These are phyloP conservation scores for Tenebrio molitor DNA, from an alignment of 1,140 invertebrate species.

Conservation along the genomic window DNA sequence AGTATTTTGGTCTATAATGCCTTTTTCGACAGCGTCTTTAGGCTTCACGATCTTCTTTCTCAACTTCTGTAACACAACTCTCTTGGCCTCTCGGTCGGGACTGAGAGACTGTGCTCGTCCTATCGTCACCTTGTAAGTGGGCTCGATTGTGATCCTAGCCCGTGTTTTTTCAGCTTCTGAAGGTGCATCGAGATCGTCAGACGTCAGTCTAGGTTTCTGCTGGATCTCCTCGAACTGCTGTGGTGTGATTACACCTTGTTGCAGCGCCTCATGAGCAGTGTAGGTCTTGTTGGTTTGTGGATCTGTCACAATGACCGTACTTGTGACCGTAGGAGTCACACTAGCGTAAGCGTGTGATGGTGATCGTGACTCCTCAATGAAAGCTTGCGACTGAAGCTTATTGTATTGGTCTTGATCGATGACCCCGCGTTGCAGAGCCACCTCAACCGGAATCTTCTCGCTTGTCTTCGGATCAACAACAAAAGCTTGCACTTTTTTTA, in stretches of 20 bases:
- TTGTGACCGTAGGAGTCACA: background rate
- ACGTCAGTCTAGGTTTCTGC: slow-evolving; percentile 39
- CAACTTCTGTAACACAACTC: slow-evolving; percentile 83
- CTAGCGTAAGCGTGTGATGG: background rate
- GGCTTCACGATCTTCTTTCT: slow-evolving; percentile 80
- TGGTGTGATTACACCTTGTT: slow-evolving; percentile 69
- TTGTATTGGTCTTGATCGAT: slow-evolving; percentile 75
- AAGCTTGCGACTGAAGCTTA: slow-evolving; percentile 69
- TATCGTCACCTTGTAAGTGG: slow-evolving; percentile 77
- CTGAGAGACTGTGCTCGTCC: slow-evolving; percentile 71
- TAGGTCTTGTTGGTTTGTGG: slow-evolving; percentile 69
- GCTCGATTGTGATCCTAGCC: slow-evolving; percentile 74
- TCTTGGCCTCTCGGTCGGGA: slow-evolving; percentile 74
- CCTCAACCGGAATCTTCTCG: slow-evolving; percentile 81
- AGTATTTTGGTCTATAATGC: slow-evolving; percentile 82
- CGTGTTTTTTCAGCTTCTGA: slow-evolving; percentile 73
- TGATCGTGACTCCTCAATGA: slow-evolving; percentile 52
- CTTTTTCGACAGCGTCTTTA: slow-evolving; percentile 79
- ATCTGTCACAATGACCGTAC: slow-evolving; percentile 63
- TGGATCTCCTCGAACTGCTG: slow-evolving; percentile 62
- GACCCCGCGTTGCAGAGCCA: slow-evolving; percentile 83
- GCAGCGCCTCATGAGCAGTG: slow-evolving; percentile 70
- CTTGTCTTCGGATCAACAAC: slow-evolving; percentile 84
- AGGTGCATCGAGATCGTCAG: slow-evolving; percentile 62
- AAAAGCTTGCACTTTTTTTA: slow-evolving; percentile 72